Base-by-base conservation (phyloP, 1,140 invertebrate species). In the Sinella curviseta region DNA sequence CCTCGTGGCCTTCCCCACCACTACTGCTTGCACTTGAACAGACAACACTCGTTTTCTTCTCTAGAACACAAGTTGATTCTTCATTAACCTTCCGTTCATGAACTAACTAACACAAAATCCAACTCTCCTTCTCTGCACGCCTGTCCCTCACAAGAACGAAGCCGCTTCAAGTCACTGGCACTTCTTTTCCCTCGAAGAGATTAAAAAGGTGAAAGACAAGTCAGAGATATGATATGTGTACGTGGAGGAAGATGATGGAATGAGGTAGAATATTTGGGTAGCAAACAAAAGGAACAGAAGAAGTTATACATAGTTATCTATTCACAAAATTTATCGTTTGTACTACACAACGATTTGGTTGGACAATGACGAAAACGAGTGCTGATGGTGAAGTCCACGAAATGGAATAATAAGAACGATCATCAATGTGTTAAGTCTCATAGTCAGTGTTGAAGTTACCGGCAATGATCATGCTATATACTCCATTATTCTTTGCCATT, bases 101-200 rank as follows among this genome's bases (percentile, higher is more conserved):
- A n/a, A 48, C 8, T 48, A 48, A 48, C 39, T 12, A 48, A n/a
- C n/a, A n/a, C n/a, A n/a, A n/a, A n/a, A n/a, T n/a, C n/a, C n/a
- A n/a, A n/a, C n/a, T n/a, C n/a, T n/a, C n/a, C n/a, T n/a, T n/a
- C n/a, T n/a, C n/a, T n/a, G n/a, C n/a, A n/a, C n/a, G n/a, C n/a
- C n/a, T n/a, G n/a, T n/a, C n/a, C n/a, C n/a, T n/a, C n/a, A n/a
- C n/a, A n/a, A n/a, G n/a, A n/a, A n/a, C n/a, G n/a, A n/a, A n/a
- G n/a, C n/a, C n/a, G n/a, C n/a, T 8, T 70, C 65, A 70, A 70
- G 65, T 70, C 65, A 70, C 65, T 70, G 65, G 31, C 65, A 70
- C 65, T 70, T 70, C n/a, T n/a, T n/a, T 60, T 60, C 24, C 65
- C 65, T 70, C 65, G 3, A 70, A 30, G 31, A 33, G 2, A 33